These are phyloP conservation scores for Xiphias gladius DNA, from an alignment of 2,113 vertebrate species.

Conservation along the genomic window DNA sequence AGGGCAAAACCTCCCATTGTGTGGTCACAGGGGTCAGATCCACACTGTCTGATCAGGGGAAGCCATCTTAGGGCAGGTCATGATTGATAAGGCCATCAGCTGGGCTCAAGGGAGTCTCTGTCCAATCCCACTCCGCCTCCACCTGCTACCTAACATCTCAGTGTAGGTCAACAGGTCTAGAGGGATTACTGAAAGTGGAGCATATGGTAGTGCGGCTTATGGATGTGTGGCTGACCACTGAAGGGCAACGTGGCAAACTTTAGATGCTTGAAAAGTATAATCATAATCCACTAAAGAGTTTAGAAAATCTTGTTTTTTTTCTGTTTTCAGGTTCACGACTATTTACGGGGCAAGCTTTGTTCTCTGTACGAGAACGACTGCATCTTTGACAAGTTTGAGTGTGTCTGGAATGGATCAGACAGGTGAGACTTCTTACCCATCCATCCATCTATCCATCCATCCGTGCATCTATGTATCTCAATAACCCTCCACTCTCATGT, in stretches of 20 bases:
- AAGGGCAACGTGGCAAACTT: conserved; percentile 9
- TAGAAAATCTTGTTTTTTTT: conserved; percentile 1
- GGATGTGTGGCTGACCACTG: not conserved
- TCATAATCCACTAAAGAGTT: not conserved
- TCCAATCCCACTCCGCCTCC: conserved; percentile 51
- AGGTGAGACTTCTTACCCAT: conserved; percentile 85
- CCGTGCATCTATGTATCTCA: not conserved
- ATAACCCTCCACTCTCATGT: conserved; percentile 17
- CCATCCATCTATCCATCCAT: not conserved
- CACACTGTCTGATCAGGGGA: conserved; percentile 60
- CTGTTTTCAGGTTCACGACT: conserved; percentile 92
- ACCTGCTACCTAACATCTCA: conserved; percentile 70
- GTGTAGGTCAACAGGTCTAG: conserved; percentile 51
- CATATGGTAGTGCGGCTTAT: conserved; percentile 64
- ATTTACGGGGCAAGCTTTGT: conserved; percentile 95
- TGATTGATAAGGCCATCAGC: conserved; percentile 75
- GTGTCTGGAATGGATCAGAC: conserved; percentile 97
- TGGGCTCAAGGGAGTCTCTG: conserved; percentile 65
- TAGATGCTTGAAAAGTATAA: not conserved
- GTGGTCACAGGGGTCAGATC: conserved; percentile 66
- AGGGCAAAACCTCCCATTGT: conserved; percentile 72
- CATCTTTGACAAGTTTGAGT: conserved; percentile 99
- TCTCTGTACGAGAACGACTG: conserved; percentile 98
- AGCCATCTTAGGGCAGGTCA: conserved; percentile 66
- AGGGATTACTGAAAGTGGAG: conserved; percentile 70